Evolutionary conservation across 2,113 vertebrate species (phyloP).

Genomic region (Aspiorhynchus laticeps): DNA sequence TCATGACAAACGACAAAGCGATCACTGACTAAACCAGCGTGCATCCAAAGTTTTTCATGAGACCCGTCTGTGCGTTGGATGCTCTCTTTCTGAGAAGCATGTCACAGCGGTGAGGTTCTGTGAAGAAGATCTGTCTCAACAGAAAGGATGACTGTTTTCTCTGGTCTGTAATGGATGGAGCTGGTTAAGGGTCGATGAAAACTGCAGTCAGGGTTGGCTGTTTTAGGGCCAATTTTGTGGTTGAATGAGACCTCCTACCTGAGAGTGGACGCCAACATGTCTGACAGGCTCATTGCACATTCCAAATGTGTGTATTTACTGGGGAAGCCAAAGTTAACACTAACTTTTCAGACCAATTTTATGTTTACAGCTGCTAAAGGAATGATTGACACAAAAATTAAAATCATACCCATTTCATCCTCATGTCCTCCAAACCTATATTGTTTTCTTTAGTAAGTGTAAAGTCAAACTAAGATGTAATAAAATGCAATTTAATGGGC

Average conservation of each 20-base stretch:
- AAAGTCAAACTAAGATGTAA: background rate
- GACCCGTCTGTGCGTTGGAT: background rate
- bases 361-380: background rate
- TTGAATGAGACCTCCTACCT: slow-evolving; percentile 61
- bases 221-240: slow-evolving; percentile 53
- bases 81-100: slow-evolving; percentile 14
- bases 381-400: background rate
- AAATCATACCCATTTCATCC: background rate
- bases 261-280: slow-evolving; percentile 64
- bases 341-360: background rate
- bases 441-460: background rate
- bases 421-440: background rate
- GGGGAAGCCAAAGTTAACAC: background rate
- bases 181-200: slow-evolving; percentile 63
- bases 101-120: background rate
- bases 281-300: slow-evolving; percentile 52
- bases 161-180: slow-evolving; percentile 9
- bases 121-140: slow-evolving; percentile 13
- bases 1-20: slow-evolving; percentile 20
- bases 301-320: slow-evolving; percentile 14
- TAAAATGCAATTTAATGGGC: background rate
- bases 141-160: slow-evolving; percentile 30
- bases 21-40: slow-evolving; percentile 6
- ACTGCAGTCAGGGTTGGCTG: slow-evolving; percentile 45
- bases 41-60: slow-evolving; percentile 9